These are phyloP conservation scores for Coreius guichenoti DNA, from an alignment of 2,797 vertebrate genomes.

Conservation along the genomic window DNA sequence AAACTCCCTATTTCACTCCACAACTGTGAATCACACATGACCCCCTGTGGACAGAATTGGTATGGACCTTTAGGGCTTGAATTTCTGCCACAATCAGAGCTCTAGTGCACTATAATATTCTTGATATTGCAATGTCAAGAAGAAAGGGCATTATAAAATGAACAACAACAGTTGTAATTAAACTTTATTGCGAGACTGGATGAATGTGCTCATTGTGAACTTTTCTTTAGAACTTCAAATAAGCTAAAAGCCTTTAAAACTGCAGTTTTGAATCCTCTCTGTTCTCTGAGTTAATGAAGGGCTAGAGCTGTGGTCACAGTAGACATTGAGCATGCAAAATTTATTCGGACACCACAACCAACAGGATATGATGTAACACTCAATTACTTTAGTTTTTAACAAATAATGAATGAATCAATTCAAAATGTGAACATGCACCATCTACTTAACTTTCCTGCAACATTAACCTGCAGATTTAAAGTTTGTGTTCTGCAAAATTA, in stretches of 20 bases:
- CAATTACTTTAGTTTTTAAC: neutral
- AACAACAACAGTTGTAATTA: neutral
- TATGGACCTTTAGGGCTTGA: neutral
- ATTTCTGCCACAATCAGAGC: neutral
- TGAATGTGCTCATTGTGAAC: neutral
- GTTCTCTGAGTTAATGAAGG: neutral
- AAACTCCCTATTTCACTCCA: neutral
- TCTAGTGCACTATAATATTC: neutral
- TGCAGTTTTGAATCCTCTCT: neutral
- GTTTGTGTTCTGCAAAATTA: neutral
- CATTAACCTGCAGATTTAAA: neutral
- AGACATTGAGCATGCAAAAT: neutral
- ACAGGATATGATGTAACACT: neutral
- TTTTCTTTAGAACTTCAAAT: neutral
- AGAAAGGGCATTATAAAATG: neutral
- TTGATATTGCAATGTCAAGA: neutral
- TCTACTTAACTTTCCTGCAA: no score
- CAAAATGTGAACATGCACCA: neutral
- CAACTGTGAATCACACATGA: conserved; percentile 16
- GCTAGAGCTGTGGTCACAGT: neutral
- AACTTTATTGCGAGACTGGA: neutral
- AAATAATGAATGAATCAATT: neutral
- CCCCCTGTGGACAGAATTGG: conserved; percentile 39
- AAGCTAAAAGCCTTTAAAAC: neutral
- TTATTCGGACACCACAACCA: neutral